A percentile compares a stretch with the other conserved stretches of the same genome.
Conservation (phyloP, 2,113 vertebrate genomes). For the Scortum barcoo region DNA sequence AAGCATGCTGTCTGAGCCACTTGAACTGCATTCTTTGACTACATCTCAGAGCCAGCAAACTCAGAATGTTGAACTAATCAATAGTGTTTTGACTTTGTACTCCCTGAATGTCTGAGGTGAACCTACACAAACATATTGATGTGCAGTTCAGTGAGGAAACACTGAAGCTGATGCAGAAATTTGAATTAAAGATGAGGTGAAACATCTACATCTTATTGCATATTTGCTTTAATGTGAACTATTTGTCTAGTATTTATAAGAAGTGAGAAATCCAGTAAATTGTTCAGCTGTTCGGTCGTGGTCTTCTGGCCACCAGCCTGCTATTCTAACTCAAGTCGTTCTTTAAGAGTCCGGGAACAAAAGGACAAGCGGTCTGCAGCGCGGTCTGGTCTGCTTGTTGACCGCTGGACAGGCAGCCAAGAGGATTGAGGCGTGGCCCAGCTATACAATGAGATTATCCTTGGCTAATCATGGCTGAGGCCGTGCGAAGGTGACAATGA, state of each 20-base stretch:
- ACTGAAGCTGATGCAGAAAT: not conserved
- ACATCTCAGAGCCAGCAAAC: not conserved
- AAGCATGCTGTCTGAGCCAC: not conserved
- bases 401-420: conserved; percentile 34
- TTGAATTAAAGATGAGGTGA: not conserved
- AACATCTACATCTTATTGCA: too few species aligned
- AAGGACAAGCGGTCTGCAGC: conserved; percentile 27
- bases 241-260: not conserved
- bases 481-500: conserved; percentile 68
- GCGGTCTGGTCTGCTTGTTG: conserved; percentile 19
- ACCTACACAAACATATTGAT: not conserved
- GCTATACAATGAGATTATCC: conserved; percentile 78
- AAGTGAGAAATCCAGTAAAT: not conserved
- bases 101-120: not conserved
- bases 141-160: not conserved
- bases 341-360: conserved; percentile 35
- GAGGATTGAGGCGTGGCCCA: conserved; percentile 68
- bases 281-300: not conserved
- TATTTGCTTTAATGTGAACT: not conserved
- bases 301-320: not conserved
- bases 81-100: not conserved
- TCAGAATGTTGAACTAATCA: not conserved
- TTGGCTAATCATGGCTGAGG: conserved; percentile 73
- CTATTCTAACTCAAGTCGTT: conserved; percentile 23
- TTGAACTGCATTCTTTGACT: not conserved